Conservation (phyloP, 2,888 invertebrate genomes). For the Melieria omissa region DNA sequence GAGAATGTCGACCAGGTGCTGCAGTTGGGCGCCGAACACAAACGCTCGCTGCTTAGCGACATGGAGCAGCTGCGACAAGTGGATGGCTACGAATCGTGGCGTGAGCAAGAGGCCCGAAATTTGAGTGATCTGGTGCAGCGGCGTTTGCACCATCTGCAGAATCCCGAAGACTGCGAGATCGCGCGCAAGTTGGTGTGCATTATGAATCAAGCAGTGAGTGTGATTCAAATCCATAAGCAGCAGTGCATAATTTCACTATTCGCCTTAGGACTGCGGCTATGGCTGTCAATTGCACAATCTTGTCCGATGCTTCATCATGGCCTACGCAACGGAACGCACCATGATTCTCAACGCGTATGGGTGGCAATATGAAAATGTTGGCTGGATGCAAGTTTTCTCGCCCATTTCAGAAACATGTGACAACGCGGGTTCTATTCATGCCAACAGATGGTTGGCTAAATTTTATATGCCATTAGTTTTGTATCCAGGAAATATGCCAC, state of each 20-base stretch:
- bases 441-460: slow-evolving; percentile 84
- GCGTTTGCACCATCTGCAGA: slow-evolving; percentile 83
- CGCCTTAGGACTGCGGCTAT: slow-evolving; percentile 89
- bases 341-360: slow-evolving; percentile 93
- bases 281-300: slow-evolving; percentile 99
- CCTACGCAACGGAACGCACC: slow-evolving; percentile 93
- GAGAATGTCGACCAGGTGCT: slow-evolving; percentile 75
- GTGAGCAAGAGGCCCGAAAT: slow-evolving; percentile 81
- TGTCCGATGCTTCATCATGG: slow-evolving; percentile 95
- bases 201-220: slow-evolving; percentile 83
- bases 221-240: not conserved
- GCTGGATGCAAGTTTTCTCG: slow-evolving; percentile 94
- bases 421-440: slow-evolving; percentile 73
- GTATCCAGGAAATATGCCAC: slow-evolving; percentile 87
- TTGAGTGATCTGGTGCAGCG: slow-evolving; percentile 86
- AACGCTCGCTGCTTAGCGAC: slow-evolving; percentile 79
- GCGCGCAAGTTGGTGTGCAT: slow-evolving; percentile 93
- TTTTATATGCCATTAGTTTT: slow-evolving; percentile 81
- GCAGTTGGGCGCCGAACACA: slow-evolving; percentile 79
- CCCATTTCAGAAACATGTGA: slow-evolving; percentile 90
- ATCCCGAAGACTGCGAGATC: slow-evolving; percentile 87
- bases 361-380: slow-evolving; percentile 92
- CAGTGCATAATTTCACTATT: not conserved
- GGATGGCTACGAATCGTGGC: slow-evolving; percentile 88
- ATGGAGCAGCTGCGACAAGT: slow-evolving; percentile 75